Percentiles rank a stretch among this genome's conserved stretches.
phyloP scores from a whole-genome alignment of 53 echinoderm and acorn worm species.

The Paracentrotus lividus region DNA sequence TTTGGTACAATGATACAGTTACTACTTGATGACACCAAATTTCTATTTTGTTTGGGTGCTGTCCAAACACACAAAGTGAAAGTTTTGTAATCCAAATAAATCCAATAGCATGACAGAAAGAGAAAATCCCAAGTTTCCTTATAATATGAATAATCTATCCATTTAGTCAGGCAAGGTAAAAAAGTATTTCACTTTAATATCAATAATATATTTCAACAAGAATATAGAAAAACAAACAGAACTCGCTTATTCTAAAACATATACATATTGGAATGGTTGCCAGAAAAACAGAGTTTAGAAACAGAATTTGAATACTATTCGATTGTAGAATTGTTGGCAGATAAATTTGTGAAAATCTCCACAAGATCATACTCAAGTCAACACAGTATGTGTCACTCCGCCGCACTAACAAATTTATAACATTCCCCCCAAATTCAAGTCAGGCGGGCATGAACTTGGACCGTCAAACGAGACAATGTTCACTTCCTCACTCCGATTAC shows the following conservation, averaged over 20 bases:
- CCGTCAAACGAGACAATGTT: constrained; percentile 50
- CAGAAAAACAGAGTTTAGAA: no score
- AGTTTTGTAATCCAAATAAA: background rate
- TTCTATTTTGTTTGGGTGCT: background rate
- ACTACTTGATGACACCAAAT: background rate
- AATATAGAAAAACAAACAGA: background rate
- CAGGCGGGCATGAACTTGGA: background rate
- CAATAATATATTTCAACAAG: background rate
- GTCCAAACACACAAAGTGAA: background rate
- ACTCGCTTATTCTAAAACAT: no score
- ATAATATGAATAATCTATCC: no score
- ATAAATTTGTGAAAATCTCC: background rate
- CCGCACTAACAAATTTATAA: background rate
- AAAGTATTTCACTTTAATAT: background rate
- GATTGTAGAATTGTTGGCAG: background rate
- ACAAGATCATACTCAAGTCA: constrained; percentile 29
- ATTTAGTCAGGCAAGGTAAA: no score
- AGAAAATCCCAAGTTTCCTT: background rate
- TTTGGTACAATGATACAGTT: background rate
- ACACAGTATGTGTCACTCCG: constrained; percentile 19
- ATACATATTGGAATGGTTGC: no score
- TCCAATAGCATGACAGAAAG: background rate
- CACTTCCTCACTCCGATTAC: constrained; percentile 3
- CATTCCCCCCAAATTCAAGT: constrained; percentile 23
- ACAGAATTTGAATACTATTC: background rate